Evolutionary conservation across 1,140 invertebrate genomes (phyloP), one percentile per base, ranked within the genome.

Genomic region (Hylaeus anthracinus): DNA sequence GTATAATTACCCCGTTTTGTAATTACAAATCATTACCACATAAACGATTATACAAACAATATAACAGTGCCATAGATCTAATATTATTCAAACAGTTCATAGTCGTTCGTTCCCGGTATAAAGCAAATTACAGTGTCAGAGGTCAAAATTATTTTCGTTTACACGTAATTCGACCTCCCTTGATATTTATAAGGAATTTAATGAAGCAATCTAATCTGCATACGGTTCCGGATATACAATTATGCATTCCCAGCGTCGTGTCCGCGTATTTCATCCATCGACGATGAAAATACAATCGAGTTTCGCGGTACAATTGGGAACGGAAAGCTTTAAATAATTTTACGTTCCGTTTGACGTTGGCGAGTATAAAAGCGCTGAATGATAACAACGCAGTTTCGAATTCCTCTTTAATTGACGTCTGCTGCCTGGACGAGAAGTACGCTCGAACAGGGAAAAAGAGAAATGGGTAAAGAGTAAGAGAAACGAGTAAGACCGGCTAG

Each of bases 371-470:
- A 45, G 2, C 3, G 15, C 3, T 15, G 51, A 12, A 45, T 2
- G 58, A 61, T 37, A 61, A 10, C n/a, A 14, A 41, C 8, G 26
- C 1, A 41, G 26, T 8, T 43, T 60, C 26, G 55, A 67, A 61
- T 74, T 67, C 64, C n/a, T 26, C 60, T 43, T 75, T 80, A 80
- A 74, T 67, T 75, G 78, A 74, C 45, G 51, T 37, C 5, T 45
- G 63, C 8, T 14, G 45, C 60, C 70, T 2, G 4, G 39, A n/a
- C 45, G 63, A 64, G 37, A 1, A 15, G 51, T 9, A 39, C 55
- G 55, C 5, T 12, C 45, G 26, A 26, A 14, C 60, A 43, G n/a
- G 58, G 26, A 41, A 12, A 9, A 60, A 79, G 37, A 8, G 41
- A 48, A 15, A 53, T 10, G 37, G 14, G 43, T 10, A 14, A 60